A percentile compares a stretch with the other conserved stretches of the same genome.
Evolutionary conservation across 2,113 vertebrate species (phyloP).

Genomic region (Misgurnus mizolepis): DNA sequence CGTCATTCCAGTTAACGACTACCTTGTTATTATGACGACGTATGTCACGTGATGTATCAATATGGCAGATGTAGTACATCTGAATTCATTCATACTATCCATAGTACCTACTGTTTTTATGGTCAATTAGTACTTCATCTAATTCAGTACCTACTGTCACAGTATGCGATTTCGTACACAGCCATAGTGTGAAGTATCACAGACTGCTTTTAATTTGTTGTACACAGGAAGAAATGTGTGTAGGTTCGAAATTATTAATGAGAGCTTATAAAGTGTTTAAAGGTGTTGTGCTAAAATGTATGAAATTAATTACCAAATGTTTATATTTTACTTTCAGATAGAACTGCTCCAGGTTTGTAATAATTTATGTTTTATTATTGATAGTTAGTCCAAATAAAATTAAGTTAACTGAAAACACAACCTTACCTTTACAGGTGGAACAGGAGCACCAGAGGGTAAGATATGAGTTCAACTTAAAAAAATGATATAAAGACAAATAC

Average conservation of each 20-base stretch:
- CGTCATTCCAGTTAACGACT: no score
- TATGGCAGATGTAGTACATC: no score
- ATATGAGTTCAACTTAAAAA: background rate
- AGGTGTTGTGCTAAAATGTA: background rate
- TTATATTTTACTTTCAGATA: background rate
- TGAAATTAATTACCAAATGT: background rate
- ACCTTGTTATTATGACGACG: no score
- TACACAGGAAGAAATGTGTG: no score
- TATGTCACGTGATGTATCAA: no score
- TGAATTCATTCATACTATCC: no score
- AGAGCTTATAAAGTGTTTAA: background rate
- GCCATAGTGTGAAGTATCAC: no score
- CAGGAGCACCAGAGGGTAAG: slow-evolving; percentile 51
- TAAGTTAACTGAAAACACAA: background rate
- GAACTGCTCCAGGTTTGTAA: slow-evolving; percentile 28
- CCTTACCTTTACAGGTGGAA: slow-evolving; percentile 50
- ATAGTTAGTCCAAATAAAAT: background rate
- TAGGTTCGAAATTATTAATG: background rate
- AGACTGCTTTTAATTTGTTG: background rate
- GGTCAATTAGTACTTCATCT: no score
- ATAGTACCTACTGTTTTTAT: no score
- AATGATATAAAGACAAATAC: no score
- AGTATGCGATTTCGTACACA: no score
- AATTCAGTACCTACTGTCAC: no score
- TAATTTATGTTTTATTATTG: background rate